Conservation (phyloP, 2,888 invertebrate genomes). For the Taenaris catops region DNA sequence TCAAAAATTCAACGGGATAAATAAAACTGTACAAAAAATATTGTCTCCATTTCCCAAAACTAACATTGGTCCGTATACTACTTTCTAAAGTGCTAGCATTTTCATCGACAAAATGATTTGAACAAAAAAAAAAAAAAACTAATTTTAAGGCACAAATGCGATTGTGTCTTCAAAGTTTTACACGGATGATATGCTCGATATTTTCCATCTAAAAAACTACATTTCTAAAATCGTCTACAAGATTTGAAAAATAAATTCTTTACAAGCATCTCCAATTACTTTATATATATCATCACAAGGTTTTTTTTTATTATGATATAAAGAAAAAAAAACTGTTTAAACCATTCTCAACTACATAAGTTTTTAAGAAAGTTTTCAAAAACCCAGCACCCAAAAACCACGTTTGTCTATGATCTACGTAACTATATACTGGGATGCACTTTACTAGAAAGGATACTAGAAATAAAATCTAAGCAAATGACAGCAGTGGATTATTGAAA, state of each 20-base stretch:
- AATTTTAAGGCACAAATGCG: constrained; percentile 65
- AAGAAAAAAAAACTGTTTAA: constrained; percentile 32
- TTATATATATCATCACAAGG: constrained; percentile 41
- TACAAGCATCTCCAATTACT: constrained; percentile 38
- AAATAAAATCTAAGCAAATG: constrained; percentile 48
- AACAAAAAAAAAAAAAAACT: constrained; percentile 35
- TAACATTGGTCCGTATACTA: constrained; percentile 69
- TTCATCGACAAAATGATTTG: constrained; percentile 35
- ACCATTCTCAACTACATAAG: constrained; percentile 44
- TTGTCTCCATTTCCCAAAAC: constrained; percentile 52
- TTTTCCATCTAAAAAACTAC: constrained; percentile 33
- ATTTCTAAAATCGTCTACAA: constrained; percentile 53
- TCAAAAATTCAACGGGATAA: constrained; percentile 46
- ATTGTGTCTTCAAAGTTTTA: constrained; percentile 58
- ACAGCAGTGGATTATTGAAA: constrained; percentile 33
- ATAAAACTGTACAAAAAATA: constrained; percentile 71
- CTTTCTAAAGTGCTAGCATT: constrained; percentile 41
- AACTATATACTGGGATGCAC: constrained; percentile 75
- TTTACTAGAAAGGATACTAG: constrained; percentile 54
- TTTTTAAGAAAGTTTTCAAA: constrained; percentile 29
- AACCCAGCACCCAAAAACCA: constrained; percentile 68
- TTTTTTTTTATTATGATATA: constrained; percentile 24
- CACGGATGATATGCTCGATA: constrained; percentile 57
- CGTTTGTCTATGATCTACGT: constrained; percentile 49
- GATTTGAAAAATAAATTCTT: constrained; percentile 43